Evolutionary conservation across 2,113 vertebrate species (phyloP).

Genomic region (Pelusios castaneus): DNA sequence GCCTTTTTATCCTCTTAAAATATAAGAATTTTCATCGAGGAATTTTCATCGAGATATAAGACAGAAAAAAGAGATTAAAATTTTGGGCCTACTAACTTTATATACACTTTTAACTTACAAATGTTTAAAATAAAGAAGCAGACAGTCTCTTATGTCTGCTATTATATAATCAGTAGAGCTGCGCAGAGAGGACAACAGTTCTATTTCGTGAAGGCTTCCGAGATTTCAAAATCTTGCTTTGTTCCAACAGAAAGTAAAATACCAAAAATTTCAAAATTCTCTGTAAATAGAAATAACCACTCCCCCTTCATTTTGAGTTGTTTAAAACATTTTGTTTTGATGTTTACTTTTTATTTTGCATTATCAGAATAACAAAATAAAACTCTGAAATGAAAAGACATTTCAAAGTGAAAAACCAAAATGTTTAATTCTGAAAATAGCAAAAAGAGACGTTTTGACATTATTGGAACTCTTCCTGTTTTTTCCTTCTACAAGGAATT

Average conservation of each 20-base stretch:
- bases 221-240: background rate
- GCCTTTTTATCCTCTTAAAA: background rate
- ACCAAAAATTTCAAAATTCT: background rate
- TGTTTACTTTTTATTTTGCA: background rate
- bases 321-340: background rate
- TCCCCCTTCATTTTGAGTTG: background rate
- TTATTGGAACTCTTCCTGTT: background rate
- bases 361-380: background rate
- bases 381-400: background rate
- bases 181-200: background rate
- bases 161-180: background rate
- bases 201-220: background rate
- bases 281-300: background rate
- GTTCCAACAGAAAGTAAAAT: background rate
- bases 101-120: background rate
- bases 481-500: background rate
- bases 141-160: accelerated
- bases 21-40: background rate
- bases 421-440: background rate
- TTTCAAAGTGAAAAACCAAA: background rate
- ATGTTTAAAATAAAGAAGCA: background rate
- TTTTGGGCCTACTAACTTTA: background rate
- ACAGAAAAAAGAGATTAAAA: background rate
- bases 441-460: background rate
- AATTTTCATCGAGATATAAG: background rate